Evolutionary conservation across 2,113 vertebrate species (phyloP), one percentile per base, ranked within the genome.

Genomic region (Silurus asotus): DNA sequence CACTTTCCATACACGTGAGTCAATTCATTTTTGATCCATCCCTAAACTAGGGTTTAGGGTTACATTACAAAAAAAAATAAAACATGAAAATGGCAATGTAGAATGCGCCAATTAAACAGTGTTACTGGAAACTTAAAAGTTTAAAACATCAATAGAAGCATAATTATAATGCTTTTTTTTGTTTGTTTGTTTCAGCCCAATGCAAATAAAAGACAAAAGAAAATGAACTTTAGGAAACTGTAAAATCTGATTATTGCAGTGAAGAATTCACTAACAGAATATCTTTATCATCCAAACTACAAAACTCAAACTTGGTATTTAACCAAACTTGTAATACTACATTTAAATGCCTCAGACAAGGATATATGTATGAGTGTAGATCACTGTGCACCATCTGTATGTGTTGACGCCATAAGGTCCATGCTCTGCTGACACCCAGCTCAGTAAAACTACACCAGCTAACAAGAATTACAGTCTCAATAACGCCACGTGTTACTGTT

Each of bases 401-500:
- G 55, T 78, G 77, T 69, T 23, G 19, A 75, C 74, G 84, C 87
- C 84, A 89, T 84, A 64, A 81, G 67, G 88, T 83, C 49, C 23
- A 65, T 59, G 87, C 88, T 87, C 82, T 86, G 65, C 45, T 83
- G 89, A 88, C 87, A 89, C 56, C 56, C 83, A 78, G 89, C 90
- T 89, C 85, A 45, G 56, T 23, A 89, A 89, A 88, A 89, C 88
- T 90, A 89, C 81, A 90, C 86, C 69, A 87, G 75, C 25, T 83
- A 37, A 28, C 69, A 86, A 78, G 81, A 87, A 87, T 72, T 3
- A 20, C 59, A 78, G 81, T 11, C 72, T 83, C 59, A 11, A 23
- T 90, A 87, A 79, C 19, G 59, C 77, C 79, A 83, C 82, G 88
- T 90, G 90, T 89, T 89, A 92, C 72, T 87, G 86, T 86, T 90